Evolutionary conservation across 2,113 vertebrate genomes (phyloP).

Genomic region (Thalassarche chlororhynchos): DNA sequence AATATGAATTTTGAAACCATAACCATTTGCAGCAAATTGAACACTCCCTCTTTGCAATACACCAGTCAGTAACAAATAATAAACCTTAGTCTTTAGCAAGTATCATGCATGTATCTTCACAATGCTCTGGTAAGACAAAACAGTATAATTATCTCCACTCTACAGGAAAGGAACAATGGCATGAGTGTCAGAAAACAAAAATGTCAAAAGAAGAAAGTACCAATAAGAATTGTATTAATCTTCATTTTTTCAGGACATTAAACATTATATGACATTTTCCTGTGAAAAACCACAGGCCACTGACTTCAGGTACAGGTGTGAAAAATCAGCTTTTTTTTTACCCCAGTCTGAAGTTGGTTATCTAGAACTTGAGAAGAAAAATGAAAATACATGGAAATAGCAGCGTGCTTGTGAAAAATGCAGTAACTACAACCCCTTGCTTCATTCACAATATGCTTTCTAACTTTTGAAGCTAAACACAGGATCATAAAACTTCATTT

Average conservation of each 20-base stretch:
- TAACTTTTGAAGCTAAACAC: neutral
- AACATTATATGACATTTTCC: neutral
- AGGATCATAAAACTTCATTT: neutral
- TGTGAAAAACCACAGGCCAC: neutral
- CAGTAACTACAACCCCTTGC: neutral
- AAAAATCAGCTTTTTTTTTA: neutral
- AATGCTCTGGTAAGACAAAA: neutral
- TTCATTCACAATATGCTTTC: neutral
- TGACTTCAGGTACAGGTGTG: neutral
- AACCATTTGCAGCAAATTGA: neutral
- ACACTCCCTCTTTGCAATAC: neutral
- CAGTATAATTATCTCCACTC: neutral
- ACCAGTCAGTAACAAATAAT: neutral
- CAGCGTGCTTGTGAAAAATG: neutral
- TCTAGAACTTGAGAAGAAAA: neutral
- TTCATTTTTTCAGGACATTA: neutral
- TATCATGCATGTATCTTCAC: neutral
- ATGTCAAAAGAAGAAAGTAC: neutral
- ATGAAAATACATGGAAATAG: neutral
- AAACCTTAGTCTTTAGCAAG: neutral
- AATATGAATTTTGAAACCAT: neutral
- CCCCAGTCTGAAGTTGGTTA: neutral
- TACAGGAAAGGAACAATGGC: neutral
- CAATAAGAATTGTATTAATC: neutral
- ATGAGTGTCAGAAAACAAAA: neutral